Conservation (phyloP, 35 echinoderm and acorn worm species). For the Ptychodera flava region DNA sequence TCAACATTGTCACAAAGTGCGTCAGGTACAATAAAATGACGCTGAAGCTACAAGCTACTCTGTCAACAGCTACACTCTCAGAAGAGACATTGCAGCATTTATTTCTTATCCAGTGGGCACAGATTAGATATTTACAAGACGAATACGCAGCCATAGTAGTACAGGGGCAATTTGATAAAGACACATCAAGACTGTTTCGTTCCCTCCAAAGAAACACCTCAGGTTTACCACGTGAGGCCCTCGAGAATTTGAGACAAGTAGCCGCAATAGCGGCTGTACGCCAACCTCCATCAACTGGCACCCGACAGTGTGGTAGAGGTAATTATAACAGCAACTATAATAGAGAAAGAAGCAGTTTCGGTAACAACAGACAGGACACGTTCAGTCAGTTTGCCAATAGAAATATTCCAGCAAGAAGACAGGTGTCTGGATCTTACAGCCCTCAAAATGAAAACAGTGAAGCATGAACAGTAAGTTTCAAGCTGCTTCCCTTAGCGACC, state of each 20-base stretch:
- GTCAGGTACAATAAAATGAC: conserved; percentile 8
- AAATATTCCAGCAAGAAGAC: conserved; percentile 1
- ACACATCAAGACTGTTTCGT: background rate
- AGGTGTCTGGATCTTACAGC: background rate
- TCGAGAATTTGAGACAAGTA: background rate
- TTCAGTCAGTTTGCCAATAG: conserved; percentile 16
- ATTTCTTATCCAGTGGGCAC: background rate
- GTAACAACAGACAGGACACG: background rate
- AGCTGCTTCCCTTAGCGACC: background rate
- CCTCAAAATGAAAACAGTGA: background rate
- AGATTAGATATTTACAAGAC: conserved; percentile 11
- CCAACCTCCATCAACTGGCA: too few relatives aligned
- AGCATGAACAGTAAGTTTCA: background rate
- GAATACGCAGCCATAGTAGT: conserved; percentile 8
- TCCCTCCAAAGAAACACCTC: background rate
- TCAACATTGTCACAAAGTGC: background rate
- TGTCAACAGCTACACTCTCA: background rate
- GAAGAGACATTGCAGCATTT: background rate
- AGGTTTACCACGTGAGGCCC: background rate
- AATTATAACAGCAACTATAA: conserved; percentile 15
- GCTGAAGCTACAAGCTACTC: conserved; percentile 4
- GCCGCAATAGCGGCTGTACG: conserved; percentile 14
- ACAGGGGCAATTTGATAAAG: background rate
- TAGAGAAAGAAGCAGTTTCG: too few relatives aligned
- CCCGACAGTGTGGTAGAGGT: conserved; percentile 10